Evolutionary conservation across 1,140 invertebrate species (phyloP).

Genomic region (Procambarus clarkii): DNA sequence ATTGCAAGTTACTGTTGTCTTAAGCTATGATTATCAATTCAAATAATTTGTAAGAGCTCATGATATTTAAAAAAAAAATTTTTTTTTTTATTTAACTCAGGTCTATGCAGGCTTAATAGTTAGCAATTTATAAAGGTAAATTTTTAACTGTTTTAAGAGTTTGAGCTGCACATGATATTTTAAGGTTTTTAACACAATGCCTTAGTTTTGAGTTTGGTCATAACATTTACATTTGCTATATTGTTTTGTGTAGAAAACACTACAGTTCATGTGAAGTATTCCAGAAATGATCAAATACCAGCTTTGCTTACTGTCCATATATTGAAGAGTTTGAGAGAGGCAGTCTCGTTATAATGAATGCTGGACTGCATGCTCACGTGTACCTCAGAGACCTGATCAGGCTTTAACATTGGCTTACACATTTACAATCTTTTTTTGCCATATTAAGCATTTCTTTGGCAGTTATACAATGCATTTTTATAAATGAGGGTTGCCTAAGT

Average conservation of each 20-base stretch:
- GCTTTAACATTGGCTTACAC: background rate
- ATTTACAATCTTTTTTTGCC: background rate
- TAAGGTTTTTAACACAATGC: background rate
- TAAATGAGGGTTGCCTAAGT: background rate
- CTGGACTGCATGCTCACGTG: background rate
- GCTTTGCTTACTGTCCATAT: conserved; percentile 21
- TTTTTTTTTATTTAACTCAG: background rate
- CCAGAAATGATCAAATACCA: background rate
- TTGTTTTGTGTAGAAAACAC: background rate
- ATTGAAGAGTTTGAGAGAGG: background rate
- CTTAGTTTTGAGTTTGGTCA: background rate
- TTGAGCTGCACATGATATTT: conserved; percentile 4
- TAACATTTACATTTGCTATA: background rate
- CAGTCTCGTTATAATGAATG: background rate
- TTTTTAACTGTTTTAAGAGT: background rate
- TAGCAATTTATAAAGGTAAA: background rate
- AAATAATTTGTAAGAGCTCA: background rate
- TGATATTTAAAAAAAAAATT: background rate
- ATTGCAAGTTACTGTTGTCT: background rate
- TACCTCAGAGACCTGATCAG: background rate
- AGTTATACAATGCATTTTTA: background rate
- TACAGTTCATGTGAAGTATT: background rate
- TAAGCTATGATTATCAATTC: background rate
- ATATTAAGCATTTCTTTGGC: background rate
- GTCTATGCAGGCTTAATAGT: background rate